Evolutionary conservation across 1,140 invertebrate genomes (phyloP).

Genomic region (Orussus abietinus): DNA sequence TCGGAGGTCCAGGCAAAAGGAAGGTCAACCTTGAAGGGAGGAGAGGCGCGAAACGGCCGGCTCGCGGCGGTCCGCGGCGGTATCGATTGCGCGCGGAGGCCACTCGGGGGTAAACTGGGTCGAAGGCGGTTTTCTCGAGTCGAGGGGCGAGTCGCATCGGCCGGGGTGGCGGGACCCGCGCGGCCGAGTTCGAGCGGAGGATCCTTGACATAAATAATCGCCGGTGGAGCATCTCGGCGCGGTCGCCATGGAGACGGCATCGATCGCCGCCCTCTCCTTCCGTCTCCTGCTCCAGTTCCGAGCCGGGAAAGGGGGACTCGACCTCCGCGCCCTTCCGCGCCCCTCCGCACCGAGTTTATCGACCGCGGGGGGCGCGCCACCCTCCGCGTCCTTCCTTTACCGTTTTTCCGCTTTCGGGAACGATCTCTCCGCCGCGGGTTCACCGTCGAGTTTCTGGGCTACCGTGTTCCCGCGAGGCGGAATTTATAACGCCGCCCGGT

Average conservation of each 20-base stretch:
- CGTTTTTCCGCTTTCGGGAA: slow-evolving; percentile 19
- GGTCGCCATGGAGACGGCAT: slow-evolving; percentile 46
- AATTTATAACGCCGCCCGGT: too few relatives aligned
- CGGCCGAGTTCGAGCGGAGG: slow-evolving; percentile 30
- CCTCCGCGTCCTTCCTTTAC: slow-evolving; percentile 18
- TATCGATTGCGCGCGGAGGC: slow-evolving; percentile 46
- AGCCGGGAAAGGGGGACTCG: too few relatives aligned
- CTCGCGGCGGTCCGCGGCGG: not conserved
- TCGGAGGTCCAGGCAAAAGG: too few relatives aligned
- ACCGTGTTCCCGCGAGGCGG: too few relatives aligned
- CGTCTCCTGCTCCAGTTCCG: slow-evolving; percentile 1
- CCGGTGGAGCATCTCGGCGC: slow-evolving; percentile 43
- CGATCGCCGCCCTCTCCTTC: slow-evolving; percentile 36
- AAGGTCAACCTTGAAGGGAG: too few relatives aligned
- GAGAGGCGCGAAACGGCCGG: slow-evolving; percentile 19
- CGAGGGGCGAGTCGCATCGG: not conserved
- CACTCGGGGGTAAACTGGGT: slow-evolving; percentile 48
- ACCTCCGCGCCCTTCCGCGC: too few relatives aligned
- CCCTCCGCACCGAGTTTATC: too few relatives aligned
- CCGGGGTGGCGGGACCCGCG: slow-evolving; percentile 17
- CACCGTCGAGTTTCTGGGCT: too few relatives aligned
- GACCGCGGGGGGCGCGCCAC: too few relatives aligned
- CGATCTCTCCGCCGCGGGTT: too few relatives aligned
- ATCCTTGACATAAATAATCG: slow-evolving; percentile 55
- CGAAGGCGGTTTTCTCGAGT: slow-evolving; percentile 38